Percentiles rank a stretch among this genome's conserved stretches.
Evolutionary conservation across 2,797 vertebrate genomes (phyloP).

Genomic region (Myotis daubentonii): DNA sequence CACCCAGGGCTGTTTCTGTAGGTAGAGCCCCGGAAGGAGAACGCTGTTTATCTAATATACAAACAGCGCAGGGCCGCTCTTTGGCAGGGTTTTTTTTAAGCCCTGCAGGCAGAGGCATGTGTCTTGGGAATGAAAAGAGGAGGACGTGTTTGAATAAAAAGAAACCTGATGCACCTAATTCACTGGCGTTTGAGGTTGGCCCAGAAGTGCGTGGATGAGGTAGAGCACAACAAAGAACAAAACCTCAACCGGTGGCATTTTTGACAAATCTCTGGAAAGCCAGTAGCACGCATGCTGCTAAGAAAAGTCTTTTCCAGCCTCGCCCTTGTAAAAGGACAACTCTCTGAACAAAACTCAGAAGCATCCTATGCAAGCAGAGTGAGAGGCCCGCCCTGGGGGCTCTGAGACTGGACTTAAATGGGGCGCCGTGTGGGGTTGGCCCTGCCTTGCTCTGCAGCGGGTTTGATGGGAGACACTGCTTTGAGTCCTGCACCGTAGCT

Average conservation of each 20-base stretch:
- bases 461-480: not conserved
- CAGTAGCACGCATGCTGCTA: slow-evolving; percentile 19
- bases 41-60: not conserved
- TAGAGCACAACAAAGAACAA: not conserved
- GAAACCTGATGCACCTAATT: not conserved
- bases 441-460: not conserved
- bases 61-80: slow-evolving; percentile 8
- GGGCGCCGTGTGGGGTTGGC: not conserved
- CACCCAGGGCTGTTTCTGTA: not conserved
- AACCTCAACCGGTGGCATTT: not conserved
- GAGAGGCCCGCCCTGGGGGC: not conserved
- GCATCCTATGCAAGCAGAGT: not conserved
- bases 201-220: not conserved
- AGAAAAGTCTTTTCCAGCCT: slow-evolving; percentile 26
- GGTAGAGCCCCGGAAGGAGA: slow-evolving; percentile 21
- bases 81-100: slow-evolving; percentile 8
- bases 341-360: slow-evolving; percentile 30
- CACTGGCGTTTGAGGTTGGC: slow-evolving; percentile 52
- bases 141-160: slow-evolving; percentile 40
- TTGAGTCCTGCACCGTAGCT: not conserved
- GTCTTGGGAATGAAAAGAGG: slow-evolving; percentile 52
- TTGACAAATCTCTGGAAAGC: not conserved
- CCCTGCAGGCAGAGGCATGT: not conserved
- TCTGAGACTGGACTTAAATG: not conserved
- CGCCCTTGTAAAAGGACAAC: slow-evolving; percentile 32